These are phyloP conservation scores for Chinchilla lanigera DNA, from an alignment of 2,113 vertebrate genomes.

Conservation along the genomic window DNA sequence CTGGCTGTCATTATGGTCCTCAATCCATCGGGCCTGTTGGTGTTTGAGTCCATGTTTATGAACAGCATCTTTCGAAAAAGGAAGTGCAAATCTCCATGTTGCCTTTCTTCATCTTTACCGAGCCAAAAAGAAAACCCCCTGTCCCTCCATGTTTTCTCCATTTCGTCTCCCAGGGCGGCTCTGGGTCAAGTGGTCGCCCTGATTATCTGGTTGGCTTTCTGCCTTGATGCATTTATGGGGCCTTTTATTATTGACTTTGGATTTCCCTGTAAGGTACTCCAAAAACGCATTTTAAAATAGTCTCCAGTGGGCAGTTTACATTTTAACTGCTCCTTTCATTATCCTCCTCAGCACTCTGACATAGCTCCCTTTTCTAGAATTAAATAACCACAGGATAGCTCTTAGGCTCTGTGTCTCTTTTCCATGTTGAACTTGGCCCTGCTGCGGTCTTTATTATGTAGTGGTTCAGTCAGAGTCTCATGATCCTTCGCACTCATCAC, in stretches of 20 bases:
- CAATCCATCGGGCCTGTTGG: not conserved
- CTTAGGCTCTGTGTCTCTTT: slow-evolving; percentile 61
- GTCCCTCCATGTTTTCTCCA: not conserved
- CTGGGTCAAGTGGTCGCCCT: slow-evolving; percentile 50
- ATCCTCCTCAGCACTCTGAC: slow-evolving; percentile 61
- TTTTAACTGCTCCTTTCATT: slow-evolving; percentile 78
- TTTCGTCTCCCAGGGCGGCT: not conserved
- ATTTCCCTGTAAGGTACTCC: slow-evolving; percentile 66
- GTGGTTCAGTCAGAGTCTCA: slow-evolving; percentile 49
- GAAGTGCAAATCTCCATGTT: not conserved
- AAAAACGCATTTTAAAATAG: slow-evolving; percentile 72
- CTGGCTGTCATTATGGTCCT: not conserved
- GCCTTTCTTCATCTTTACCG: slow-evolving; percentile 10
- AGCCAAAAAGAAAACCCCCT: not conserved
- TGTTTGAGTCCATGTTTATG: not conserved
- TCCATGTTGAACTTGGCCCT: slow-evolving; percentile 75
- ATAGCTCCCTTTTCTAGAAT: slow-evolving; percentile 79
- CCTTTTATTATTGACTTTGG: slow-evolving; percentile 80
- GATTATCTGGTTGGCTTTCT: slow-evolving; percentile 70
- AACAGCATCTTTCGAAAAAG: slow-evolving; percentile 9
- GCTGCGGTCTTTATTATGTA: not conserved
- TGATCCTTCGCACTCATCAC: not conserved
- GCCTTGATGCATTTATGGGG: slow-evolving; percentile 72
- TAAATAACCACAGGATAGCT: slow-evolving; percentile 74
- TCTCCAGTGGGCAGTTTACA: slow-evolving; percentile 72